Base-by-base conservation (phyloP, 2,888 invertebrate genomes). In the Xestia rhomboidea region DNA sequence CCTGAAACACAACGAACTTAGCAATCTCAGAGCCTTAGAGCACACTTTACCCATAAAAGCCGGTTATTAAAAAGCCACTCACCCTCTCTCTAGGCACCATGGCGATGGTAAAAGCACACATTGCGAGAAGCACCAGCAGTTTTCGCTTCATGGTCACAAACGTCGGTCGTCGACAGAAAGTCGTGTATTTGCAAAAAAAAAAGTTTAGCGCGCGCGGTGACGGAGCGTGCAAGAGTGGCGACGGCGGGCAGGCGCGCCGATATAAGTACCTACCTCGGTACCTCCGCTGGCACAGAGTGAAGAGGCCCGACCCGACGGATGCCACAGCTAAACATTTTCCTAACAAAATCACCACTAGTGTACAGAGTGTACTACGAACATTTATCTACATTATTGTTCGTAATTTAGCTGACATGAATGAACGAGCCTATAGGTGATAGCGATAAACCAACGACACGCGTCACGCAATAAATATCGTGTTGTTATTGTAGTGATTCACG, bases 51-150 rank as follows among this genome's bases (percentile, higher is more conserved):
- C n/a, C 7, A 38, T 15, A n/a, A 54, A 57, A 34, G 63, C 41
- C 38, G 38, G n/a, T 69, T 70, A 72, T 57, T 62, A 62, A 66
- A 85, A 75, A 83, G 38, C 54, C 75, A 94, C 95, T 95, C 84
- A 96, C 96, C 93, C 90, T 93, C 13, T 90, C 86, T 76, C 88
- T 90, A 10, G 93, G 93, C 51, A 93, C 93, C 92, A 94, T 92
- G 75, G 95, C 94, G n/a, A 87, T 87, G 24, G 93, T 82, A 79
- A 93, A 69, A 66, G 92, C 88, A 86, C 91, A 93, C 68, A 92
- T 72, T 51, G 89, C 90, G 51, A 95, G 66, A 3, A 95, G 77
- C 72, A 94, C 68, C 21, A 95, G 66, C 60, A 93, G 77, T 81
- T 84, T 85, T 71, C 74, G 89, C 78, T 90, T 93, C 95, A 94